phyloP scores from a whole-genome alignment of 2,797 vertebrate genomes.

The Percopsis omiscomaycus region DNA sequence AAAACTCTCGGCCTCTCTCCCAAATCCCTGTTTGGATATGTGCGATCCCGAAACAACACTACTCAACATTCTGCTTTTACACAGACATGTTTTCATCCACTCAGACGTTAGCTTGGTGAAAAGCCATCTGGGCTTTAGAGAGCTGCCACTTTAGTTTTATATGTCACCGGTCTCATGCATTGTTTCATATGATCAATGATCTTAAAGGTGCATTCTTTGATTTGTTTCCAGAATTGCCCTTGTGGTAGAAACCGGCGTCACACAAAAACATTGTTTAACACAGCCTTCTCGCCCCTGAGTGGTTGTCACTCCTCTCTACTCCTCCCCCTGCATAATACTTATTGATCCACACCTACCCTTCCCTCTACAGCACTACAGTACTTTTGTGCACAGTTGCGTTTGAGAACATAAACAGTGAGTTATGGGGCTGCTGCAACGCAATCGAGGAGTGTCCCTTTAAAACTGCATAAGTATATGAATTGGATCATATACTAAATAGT shows the following conservation, averaged over 20 bases:
- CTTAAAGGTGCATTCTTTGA: neutral
- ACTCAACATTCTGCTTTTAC: slow-evolving; percentile 41
- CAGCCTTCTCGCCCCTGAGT: no score
- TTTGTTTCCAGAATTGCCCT: no score
- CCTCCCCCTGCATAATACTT: no score
- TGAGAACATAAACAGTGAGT: no score
- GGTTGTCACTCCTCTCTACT: no score
- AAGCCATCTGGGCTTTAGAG: slow-evolving; percentile 7
- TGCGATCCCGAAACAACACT: slow-evolving; percentile 34
- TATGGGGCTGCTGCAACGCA: no score
- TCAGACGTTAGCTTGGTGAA: slow-evolving; percentile 22
- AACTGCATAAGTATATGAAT: slow-evolving; percentile 5
- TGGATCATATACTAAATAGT: slow-evolving; percentile 37
- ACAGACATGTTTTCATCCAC: slow-evolving; percentile 21
- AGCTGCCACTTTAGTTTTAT: slow-evolving; percentile 4
- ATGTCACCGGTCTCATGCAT: slow-evolving; percentile 16
- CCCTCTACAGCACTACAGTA: no score
- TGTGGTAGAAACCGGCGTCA: no score
- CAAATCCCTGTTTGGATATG: slow-evolving; percentile 41
- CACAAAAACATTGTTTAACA: no score
- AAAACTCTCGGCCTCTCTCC: slow-evolving; percentile 45
- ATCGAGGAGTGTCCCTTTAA: no score
- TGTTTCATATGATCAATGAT: slow-evolving; percentile 11
- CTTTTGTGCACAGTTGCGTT: no score
- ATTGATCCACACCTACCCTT: no score